Evolutionary conservation across 2,888 invertebrate species (phyloP).

Genomic region (Microplitis deprimator): DNA sequence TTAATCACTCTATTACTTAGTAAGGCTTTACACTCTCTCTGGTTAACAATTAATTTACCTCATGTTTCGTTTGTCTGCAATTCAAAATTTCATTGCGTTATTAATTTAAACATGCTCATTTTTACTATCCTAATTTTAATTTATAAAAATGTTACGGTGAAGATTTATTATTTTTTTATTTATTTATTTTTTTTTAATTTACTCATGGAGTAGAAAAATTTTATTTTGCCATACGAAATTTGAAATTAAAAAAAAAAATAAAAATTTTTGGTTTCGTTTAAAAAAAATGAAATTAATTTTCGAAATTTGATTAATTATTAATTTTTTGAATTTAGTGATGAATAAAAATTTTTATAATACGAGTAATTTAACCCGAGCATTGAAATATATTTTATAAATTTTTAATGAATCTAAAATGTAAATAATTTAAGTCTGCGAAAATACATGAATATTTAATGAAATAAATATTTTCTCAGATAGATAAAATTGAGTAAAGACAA

Average conservation of each 20-base stretch:
- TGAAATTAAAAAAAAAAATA: too few relatives aligned
- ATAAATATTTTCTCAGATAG: neutral
- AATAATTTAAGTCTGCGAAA: neutral
- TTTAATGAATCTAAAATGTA: neutral
- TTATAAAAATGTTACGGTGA: neutral
- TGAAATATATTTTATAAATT: neutral
- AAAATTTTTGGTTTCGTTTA: too few relatives aligned
- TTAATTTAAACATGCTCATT: neutral
- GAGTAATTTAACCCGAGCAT: too few relatives aligned
- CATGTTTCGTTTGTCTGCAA: neutral
- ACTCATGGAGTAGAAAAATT: neutral
- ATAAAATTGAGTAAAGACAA: neutral
- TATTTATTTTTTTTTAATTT: neutral
- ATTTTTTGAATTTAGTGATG: too few relatives aligned
- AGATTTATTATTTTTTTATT: too few relatives aligned
- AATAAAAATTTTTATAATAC: too few relatives aligned
- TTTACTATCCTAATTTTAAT: neutral
- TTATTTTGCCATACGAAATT: neutral
- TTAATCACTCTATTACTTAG: slow-evolving; percentile 23
- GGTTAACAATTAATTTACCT: slow-evolving; percentile 1
- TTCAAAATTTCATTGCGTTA: neutral
- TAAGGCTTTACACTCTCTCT: slow-evolving; percentile 11
- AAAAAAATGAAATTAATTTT: too few relatives aligned
- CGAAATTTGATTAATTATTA: too few relatives aligned
- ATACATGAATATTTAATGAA: neutral